Evolutionary conservation across 2,113 vertebrate genomes (phyloP).

Genomic region (Dicerorhinus sumatrensis): DNA sequence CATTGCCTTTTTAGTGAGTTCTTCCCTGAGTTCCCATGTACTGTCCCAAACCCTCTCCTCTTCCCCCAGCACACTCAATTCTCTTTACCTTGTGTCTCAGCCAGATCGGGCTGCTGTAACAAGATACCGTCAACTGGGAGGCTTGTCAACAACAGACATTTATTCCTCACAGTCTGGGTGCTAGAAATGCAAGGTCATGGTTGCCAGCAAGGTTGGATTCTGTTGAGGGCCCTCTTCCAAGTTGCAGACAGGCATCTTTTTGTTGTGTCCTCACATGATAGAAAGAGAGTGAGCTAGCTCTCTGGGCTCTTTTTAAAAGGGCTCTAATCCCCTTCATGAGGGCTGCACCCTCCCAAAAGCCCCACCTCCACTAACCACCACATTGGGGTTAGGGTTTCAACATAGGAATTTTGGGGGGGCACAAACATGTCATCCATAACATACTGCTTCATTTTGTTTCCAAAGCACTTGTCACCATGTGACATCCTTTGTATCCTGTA

Average conservation of each 20-base stretch:
- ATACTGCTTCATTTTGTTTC: not conserved
- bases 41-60: not conserved
- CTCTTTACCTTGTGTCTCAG: not conserved
- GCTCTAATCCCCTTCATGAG: not conserved
- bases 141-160: not conserved
- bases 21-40: not conserved
- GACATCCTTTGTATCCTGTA: fast-evolving
- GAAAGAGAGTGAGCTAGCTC: not conserved
- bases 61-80: not conserved
- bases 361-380: not conserved
- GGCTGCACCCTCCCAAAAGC: too few relatives aligned
- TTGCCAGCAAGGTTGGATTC: not conserved
- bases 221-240: not conserved
- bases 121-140: not conserved
- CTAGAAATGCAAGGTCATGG: not conserved
- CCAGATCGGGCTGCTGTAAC: not conserved
- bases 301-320: not conserved
- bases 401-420: not conserved
- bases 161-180: not conserved
- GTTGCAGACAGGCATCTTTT: too few relatives aligned
- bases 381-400: not conserved
- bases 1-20: not conserved
- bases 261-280: not conserved
- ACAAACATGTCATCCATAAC: too few relatives aligned
- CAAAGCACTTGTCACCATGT: not conserved